phyloP scores from a whole-genome alignment of 1,140 invertebrate genomes.

The Drosophila orena region DNA sequence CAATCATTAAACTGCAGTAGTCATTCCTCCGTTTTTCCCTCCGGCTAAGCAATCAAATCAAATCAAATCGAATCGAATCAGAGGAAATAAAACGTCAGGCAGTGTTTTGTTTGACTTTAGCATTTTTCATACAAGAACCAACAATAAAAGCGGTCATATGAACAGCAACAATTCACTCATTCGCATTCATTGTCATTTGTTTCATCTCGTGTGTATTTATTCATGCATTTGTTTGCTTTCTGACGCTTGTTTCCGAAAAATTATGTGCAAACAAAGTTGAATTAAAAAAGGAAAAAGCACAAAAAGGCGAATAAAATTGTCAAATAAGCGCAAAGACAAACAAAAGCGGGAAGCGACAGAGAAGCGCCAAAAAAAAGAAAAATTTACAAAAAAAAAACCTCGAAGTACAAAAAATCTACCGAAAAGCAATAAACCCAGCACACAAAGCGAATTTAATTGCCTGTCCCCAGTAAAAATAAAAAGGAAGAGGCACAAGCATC shows the following conservation, averaged over 20 bases:
- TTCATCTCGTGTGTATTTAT: slow-evolving; percentile 62
- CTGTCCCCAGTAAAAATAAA: slow-evolving; percentile 32
- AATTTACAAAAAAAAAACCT: slow-evolving; percentile 14
- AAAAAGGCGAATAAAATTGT: slow-evolving; percentile 69
- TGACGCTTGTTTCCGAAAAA: slow-evolving; percentile 82
- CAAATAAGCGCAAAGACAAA: slow-evolving; percentile 80
- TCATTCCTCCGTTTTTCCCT: slow-evolving; percentile 4
- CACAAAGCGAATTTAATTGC: slow-evolving; percentile 76
- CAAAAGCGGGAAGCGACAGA: slow-evolving; percentile 56
- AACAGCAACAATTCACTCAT: slow-evolving; percentile 57
- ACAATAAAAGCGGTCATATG: slow-evolving; percentile 38
- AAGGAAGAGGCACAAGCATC: slow-evolving; percentile 40
- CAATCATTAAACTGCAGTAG: slow-evolving; percentile 74
- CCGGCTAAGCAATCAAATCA: slow-evolving; percentile 25
- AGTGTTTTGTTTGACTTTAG: slow-evolving; percentile 67
- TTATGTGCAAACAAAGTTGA: slow-evolving; percentile 79
- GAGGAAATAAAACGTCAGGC: slow-evolving; percentile 45
- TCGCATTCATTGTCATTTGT: slow-evolving; percentile 71
- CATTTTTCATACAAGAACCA: slow-evolving; percentile 57
- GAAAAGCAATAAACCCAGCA: slow-evolving; percentile 53
- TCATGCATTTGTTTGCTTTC: slow-evolving; percentile 81
- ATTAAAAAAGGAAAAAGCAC: slow-evolving; percentile 61
- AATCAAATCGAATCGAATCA: slow-evolving; percentile 62
- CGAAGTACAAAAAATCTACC: slow-evolving; percentile 28
- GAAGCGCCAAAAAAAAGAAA: slow-evolving; percentile 28